Evolutionary conservation across 1,140 invertebrate species (phyloP).

Genomic region (Amyelois transitella): DNA sequence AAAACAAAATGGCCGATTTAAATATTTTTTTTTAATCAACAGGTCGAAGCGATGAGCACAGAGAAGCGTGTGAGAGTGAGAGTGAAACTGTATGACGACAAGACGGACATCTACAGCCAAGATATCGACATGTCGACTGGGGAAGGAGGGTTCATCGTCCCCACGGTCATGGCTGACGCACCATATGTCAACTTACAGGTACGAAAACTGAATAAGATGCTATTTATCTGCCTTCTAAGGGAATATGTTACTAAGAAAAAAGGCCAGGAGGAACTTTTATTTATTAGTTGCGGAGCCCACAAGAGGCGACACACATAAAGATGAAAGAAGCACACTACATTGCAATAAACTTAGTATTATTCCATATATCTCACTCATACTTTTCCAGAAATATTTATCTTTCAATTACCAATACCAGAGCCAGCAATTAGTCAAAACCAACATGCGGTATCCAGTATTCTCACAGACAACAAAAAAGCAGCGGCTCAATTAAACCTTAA

Average conservation of each 20-base stretch:
- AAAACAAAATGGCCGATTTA: no score
- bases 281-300: no score
- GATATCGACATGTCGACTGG: constrained; percentile 79
- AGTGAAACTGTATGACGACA: constrained; percentile 79
- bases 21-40: constrained; percentile 34
- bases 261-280: no score
- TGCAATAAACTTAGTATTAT: background rate
- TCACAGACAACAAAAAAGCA: background rate
- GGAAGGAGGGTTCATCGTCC: constrained; percentile 78
- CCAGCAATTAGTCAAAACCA: background rate
- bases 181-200: constrained; percentile 78
- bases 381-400: background rate
- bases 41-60: constrained; percentile 81
- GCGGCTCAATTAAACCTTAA: background rate
- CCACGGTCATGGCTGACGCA: constrained; percentile 78
- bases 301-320: no score
- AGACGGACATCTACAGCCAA: constrained; percentile 80
- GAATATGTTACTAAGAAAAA: no score
- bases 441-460: background rate
- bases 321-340: no score
- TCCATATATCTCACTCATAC: background rate
- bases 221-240: no score
- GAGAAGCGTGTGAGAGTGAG: constrained; percentile 78
- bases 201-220: constrained; percentile 12
- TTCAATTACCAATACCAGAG: constrained; percentile 1